Conservation (phyloP, 2,113 vertebrate species). For the Zonotrichia leucophrys region DNA sequence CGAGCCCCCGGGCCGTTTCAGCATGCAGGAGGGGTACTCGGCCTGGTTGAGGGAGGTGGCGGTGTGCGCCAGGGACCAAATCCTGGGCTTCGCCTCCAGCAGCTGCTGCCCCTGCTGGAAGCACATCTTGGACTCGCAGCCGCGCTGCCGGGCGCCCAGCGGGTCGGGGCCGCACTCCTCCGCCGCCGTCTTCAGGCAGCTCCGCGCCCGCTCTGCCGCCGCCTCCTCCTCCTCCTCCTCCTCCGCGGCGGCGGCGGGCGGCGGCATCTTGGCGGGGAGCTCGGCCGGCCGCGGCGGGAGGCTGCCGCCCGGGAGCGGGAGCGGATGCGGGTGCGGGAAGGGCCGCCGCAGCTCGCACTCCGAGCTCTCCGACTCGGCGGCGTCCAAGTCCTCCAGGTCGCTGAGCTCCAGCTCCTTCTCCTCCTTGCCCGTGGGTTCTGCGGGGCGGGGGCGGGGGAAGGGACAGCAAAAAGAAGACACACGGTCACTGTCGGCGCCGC, state of each 20-base stretch:
- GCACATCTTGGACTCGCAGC: conserved; percentile 81
- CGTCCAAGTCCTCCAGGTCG: conserved; percentile 92
- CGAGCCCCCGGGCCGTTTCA: conserved; percentile 83
- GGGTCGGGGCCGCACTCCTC: conserved; percentile 78
- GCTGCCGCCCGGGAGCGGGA: conserved; percentile 74
- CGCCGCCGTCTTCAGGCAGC: conserved; percentile 81
- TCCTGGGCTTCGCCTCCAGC: conserved; percentile 91
- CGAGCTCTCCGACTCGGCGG: conserved; percentile 87
- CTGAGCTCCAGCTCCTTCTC: conserved; percentile 93
- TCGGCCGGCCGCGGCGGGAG: conserved; percentile 80
- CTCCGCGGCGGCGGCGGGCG: conserved; percentile 59
- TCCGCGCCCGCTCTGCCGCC: conserved; percentile 79
- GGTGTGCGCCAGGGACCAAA: conserved; percentile 97
- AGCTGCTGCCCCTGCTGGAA: conserved; percentile 77
- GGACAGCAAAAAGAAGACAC: conserved; percentile 1
- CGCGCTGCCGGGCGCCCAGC: conserved; percentile 71
- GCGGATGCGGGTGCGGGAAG: conserved; percentile 74
- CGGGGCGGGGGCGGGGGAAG: not conserved
- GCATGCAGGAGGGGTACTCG: conserved; percentile 95
- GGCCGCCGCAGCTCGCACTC: conserved; percentile 90
- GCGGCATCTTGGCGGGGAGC: conserved; percentile 77
- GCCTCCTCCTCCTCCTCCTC: conserved; percentile 69
- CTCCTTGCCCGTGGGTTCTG: conserved; percentile 81
- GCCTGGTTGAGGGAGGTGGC: conserved; percentile 92
- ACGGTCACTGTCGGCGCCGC: not conserved